Evolutionary conservation across 2,797 vertebrate species (phyloP).

Genomic region (Enteromius trimaculatus): DNA sequence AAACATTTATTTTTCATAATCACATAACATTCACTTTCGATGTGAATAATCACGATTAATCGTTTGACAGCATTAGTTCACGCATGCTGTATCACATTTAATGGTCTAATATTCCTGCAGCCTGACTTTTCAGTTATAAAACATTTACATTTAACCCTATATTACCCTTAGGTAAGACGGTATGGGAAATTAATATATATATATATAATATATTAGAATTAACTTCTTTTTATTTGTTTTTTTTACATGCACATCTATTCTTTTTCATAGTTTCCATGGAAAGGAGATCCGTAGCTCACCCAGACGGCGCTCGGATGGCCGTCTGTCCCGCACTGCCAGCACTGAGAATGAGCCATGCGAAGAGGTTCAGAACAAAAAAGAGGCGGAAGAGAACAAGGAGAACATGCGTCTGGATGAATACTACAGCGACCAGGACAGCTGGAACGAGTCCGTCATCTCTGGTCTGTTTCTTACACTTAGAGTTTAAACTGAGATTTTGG

Average conservation of each 20-base stretch:
- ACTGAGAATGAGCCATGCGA: slow-evolving; percentile 76
- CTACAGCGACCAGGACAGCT: slow-evolving; percentile 87
- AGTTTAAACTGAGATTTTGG: background rate
- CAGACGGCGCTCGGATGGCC: slow-evolving; percentile 85
- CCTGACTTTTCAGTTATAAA: background rate
- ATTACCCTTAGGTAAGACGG: background rate
- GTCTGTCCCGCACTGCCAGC: slow-evolving; percentile 84
- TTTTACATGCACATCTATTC: background rate
- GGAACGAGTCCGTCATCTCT: slow-evolving; percentile 93
- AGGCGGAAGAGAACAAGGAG: slow-evolving; percentile 95
- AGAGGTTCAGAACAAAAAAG: slow-evolving; percentile 76
- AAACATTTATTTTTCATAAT: no score
- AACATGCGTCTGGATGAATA: slow-evolving; percentile 87
- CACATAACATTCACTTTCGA: no score
- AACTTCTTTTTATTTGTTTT: background rate
- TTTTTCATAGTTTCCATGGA: slow-evolving; percentile 82
- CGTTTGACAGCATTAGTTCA: no score
- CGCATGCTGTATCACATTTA: no score
- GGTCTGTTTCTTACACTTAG: slow-evolving; percentile 78
- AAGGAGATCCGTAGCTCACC: slow-evolving; percentile 88
- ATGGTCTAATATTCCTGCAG: background rate
- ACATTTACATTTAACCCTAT: background rate
- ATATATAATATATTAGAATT: background rate
- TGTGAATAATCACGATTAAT: no score
- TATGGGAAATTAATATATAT: no score